A percentile compares a stretch with the other conserved stretches of the same genome.
Conservation (phyloP, 2,888 invertebrate species). For the Ellobium chinense region DNA sequence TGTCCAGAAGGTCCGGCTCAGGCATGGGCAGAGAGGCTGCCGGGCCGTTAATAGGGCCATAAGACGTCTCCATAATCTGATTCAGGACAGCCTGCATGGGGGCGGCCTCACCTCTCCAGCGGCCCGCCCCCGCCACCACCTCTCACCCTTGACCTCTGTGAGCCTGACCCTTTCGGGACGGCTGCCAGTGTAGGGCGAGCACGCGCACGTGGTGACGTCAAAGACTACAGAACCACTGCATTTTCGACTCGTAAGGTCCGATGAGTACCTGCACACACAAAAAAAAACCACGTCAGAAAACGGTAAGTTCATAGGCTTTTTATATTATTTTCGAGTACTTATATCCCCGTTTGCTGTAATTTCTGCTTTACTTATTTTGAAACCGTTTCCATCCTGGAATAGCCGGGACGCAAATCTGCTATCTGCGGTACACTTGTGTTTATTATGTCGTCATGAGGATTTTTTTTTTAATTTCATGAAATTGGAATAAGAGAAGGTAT, state of each 20-base stretch:
- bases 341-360: too few relatives aligned
- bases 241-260: slow-evolving; percentile 12
- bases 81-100: slow-evolving; percentile 66
- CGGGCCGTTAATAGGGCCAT: slow-evolving; percentile 67
- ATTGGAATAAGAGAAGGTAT: too few relatives aligned
- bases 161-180: not conserved
- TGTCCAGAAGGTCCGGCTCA: slow-evolving; percentile 70
- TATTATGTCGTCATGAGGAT: too few relatives aligned
- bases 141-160: slow-evolving; percentile 21
- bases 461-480: too few relatives aligned
- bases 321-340: too few relatives aligned
- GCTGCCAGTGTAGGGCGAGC: not conserved
- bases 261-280: not conserved
- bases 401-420: too few relatives aligned
- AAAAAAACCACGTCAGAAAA: not conserved
- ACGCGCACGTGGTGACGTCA: slow-evolving; percentile 24
- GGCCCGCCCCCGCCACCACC: slow-evolving; percentile 35
- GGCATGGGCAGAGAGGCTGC: slow-evolving; percentile 64
- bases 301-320: too few relatives aligned
- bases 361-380: too few relatives aligned
- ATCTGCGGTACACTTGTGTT: too few relatives aligned
- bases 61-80: slow-evolving; percentile 71
- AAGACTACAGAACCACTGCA: slow-evolving; percentile 58
- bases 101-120: slow-evolving; percentile 36
- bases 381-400: too few relatives aligned